Conservation (phyloP, 2,888 invertebrate species). For the Anarsia innoxiella region DNA sequence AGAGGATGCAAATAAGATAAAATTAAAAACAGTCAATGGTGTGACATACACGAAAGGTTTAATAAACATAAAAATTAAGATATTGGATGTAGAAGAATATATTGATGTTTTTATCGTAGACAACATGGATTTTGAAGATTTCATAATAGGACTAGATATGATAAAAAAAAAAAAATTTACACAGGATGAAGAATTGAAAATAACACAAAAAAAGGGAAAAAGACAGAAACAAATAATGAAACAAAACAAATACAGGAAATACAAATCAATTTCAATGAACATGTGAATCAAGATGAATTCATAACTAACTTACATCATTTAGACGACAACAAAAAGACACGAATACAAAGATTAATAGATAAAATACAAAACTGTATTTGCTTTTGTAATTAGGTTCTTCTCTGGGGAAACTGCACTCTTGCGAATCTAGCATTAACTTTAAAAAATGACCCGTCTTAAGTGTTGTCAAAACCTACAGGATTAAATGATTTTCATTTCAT, state of each 20-base stretch:
- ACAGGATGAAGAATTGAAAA: slow-evolving; percentile 17
- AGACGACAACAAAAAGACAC: slow-evolving; percentile 13
- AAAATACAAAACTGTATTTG: slow-evolving; percentile 18
- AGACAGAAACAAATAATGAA: no score
- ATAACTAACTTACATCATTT: slow-evolving; percentile 14
- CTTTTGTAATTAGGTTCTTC: slow-evolving; percentile 24
- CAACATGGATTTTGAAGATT: slow-evolving; percentile 18
- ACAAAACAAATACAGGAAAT: slow-evolving; percentile 1
- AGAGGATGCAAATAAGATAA: slow-evolving; percentile 5
- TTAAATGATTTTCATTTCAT: no score
- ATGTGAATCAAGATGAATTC: slow-evolving; percentile 16
- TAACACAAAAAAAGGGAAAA: slow-evolving; percentile 13
- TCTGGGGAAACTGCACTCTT: no score
- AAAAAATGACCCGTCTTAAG: no score
- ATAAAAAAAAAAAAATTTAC: slow-evolving; percentile 18
- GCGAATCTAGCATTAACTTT: no score
- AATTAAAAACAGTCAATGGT: slow-evolving; percentile 19
- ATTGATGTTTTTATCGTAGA: slow-evolving; percentile 19
- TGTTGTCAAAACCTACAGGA: no score
- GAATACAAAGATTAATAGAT: slow-evolving; percentile 15
- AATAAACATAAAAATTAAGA: slow-evolving; percentile 17
- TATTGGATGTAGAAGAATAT: slow-evolving; percentile 18
- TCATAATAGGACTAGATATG: slow-evolving; percentile 16
- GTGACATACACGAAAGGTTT: slow-evolving; percentile 16
- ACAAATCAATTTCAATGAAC: slow-evolving; percentile 20